Evolutionary conservation across 2,113 vertebrate species (phyloP).

Genomic region (Protobothrops mucrosquamatus): DNA sequence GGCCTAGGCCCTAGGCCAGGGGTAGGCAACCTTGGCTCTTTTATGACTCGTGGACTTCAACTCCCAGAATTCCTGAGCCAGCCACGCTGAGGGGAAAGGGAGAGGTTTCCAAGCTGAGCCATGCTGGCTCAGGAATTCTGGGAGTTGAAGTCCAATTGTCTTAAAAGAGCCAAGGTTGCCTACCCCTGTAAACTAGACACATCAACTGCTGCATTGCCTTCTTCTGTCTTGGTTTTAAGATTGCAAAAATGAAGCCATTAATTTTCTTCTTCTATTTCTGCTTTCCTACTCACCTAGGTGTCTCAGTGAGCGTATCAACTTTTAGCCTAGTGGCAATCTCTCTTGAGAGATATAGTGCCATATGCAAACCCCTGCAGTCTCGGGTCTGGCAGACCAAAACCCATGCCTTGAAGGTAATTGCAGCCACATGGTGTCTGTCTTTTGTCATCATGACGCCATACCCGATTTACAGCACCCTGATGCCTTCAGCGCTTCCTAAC

Average conservation of each 20-base stretch:
- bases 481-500: constrained; percentile 85
- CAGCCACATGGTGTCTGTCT: constrained; percentile 87
- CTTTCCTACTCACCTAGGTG: constrained; percentile 68
- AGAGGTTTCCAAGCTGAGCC: no score
- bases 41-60: no score
- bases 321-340: constrained; percentile 97
- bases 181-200: neutral
- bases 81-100: no score
- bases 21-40: no score
- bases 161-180: no score
- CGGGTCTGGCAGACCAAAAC: constrained; percentile 96
- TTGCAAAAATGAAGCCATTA: neutral
- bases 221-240: neutral
- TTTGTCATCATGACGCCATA: constrained; percentile 94
- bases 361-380: constrained; percentile 93
- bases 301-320: constrained; percentile 94
- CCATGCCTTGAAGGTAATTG: constrained; percentile 91
- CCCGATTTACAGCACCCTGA: constrained; percentile 88
- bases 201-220: neutral
- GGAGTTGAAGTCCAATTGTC: no score
- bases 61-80: no score
- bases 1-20: no score
- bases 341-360: constrained; percentile 94
- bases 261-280: neutral
- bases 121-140: no score